Evolutionary conservation across 2,113 vertebrate species (phyloP), one percentile per base, ranked within the genome.

Genomic region (Epinephelus lanceolatus): DNA sequence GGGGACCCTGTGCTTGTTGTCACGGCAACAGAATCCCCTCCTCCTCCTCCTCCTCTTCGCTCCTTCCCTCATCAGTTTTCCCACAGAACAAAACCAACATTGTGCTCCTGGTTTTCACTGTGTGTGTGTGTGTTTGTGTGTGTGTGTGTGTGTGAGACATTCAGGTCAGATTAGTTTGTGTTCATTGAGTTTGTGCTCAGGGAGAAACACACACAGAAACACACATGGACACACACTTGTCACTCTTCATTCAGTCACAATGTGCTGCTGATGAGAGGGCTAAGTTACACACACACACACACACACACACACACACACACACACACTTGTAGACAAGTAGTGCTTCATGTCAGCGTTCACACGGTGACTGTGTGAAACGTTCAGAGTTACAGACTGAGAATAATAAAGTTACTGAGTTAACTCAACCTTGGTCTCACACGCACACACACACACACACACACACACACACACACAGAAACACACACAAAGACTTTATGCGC

Each of bases 11-110:
- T 86, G 62, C 87, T 86, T 18, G 89, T 94, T 73, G 91, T 87
- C 94, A 93, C 89, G 89, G 82, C 85, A 79, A 93, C 92, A 11
- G 57, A 62, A 80, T 8, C 80, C 88, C 83, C 60, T 30, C 65
- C 73, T 66, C 63, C 5, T 65, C 71, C 62, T 27, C 79, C 79
- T 81, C 72, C 75, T 70, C 69, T 51, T 72, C 75, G 47, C 74
- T 81, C 52, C 65, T 77, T 76, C 71, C 80, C 81, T 90, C 91
- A 91, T 90, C 90, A 77, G 78, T 91, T 93, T 94, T 93, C 89
- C 78, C 86, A 86, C 87, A 80, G 86, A 95, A 96, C 95, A 96
- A 96, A 95, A 94, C 91, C 89, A 91, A 93, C 94, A 94, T 94
- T 96, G 95, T 96, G 85, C 87, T 71, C 79, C 78, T 69, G 80